Conservation (phyloP, 2,797 vertebrate species). For the Acrossocheilus wenchowensis region DNA sequence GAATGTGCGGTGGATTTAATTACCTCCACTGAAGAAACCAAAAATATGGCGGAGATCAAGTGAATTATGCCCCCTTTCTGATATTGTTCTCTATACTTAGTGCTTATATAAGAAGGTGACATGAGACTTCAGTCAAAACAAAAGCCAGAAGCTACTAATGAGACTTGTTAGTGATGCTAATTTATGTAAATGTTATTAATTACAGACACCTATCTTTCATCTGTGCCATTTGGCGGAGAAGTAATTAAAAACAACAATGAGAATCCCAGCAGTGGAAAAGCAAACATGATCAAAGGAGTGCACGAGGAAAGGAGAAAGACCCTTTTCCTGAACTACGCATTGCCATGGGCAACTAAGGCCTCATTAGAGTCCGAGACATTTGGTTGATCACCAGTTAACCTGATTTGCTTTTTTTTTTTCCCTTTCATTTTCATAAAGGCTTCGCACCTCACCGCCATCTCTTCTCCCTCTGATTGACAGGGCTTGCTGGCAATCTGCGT, state of each 20-base stretch:
- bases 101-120: constrained; percentile 82
- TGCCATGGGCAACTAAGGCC: constrained; percentile 88
- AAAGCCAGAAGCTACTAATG: constrained; percentile 93
- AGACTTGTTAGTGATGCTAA: constrained; percentile 99
- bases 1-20: constrained; percentile 73
- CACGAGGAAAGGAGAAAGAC: constrained; percentile 86
- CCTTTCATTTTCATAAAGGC: constrained; percentile 87
- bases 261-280: constrained; percentile 86
- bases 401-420: constrained; percentile 84
- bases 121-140: constrained; percentile 87
- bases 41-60: constrained; percentile 80
- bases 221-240: constrained; percentile 94
- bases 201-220: constrained; percentile 99
- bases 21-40: constrained; percentile 75
- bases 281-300: constrained; percentile 94
- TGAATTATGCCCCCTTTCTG: constrained; percentile 70
- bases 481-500: constrained; percentile 85
- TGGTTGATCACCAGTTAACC: constrained; percentile 99
- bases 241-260: constrained; percentile 98
- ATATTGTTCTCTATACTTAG: constrained; percentile 73
- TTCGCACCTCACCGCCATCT: constrained; percentile 82
- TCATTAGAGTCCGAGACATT: constrained; percentile 94
- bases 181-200: constrained; percentile 99
- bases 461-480: constrained; percentile 81
- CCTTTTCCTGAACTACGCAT: constrained; percentile 85